phyloP scores from a whole-genome alignment of 35 echinoderm and acorn worm genomes.

The Hemicentrotus pulcherrimus region DNA sequence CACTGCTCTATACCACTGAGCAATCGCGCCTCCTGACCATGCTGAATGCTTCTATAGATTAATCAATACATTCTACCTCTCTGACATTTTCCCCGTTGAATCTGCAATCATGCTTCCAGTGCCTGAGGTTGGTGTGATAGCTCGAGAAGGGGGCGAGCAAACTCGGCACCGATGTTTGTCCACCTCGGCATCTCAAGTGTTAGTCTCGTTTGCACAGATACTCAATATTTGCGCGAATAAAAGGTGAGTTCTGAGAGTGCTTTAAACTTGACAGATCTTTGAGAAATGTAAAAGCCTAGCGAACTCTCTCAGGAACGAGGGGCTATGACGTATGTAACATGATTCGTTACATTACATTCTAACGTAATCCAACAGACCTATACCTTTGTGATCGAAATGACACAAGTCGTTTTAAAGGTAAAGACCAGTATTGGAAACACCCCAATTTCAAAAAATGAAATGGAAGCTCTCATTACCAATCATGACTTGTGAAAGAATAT shows the following conservation, averaged over 20 bases:
- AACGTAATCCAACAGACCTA: background rate
- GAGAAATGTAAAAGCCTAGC: background rate
- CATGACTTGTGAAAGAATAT: no score
- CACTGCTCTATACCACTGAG: no score
- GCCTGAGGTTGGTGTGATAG: background rate
- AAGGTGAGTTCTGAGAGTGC: background rate
- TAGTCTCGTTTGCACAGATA: background rate
- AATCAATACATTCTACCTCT: background rate
- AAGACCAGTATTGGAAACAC: no score
- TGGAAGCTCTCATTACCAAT: no score
- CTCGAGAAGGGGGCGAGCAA: background rate
- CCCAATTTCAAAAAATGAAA: no score
- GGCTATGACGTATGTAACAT: background rate
- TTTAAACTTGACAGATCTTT: background rate
- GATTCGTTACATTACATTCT: background rate
- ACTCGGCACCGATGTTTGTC: background rate
- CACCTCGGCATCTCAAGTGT: background rate
- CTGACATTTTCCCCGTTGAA: background rate
- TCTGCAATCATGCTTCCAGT: background rate
- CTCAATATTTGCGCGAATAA: constrained; percentile 11
- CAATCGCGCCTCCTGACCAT: no score
- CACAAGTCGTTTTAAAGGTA: no score
- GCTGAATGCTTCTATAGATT: background rate
- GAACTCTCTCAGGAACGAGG: background rate
- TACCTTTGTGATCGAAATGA: background rate